Evolutionary conservation across 37 sponge, comb jelly and placozoan species (phyloP), one percentile per base, ranked within the genome.

Genomic region (Crambe crambe): DNA sequence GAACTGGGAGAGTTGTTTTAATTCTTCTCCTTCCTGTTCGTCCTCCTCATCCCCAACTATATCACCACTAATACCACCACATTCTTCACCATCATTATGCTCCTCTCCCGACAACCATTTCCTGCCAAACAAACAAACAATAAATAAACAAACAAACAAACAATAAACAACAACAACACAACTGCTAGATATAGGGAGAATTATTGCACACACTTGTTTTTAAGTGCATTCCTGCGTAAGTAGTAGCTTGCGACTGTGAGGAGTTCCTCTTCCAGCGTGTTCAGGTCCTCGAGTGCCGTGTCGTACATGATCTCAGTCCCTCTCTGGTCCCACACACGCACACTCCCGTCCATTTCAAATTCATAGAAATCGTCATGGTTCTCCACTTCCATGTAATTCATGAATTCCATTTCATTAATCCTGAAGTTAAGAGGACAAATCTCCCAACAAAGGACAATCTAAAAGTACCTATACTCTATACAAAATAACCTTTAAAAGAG

Each of bases 321-420:
- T 8, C 42, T 59, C 29, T 37, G 64, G 70, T 94, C 95, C 58
- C 78, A 54, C 35, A 94, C 94, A 2, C 32, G 43, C 30, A 91
- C 68, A 5, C 42, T 54, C 3, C 78, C 82, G 26, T 78, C 88
- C 2, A 66, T 72, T 21, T 79, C 66, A 29, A 77, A 81, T 4
- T 65, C 30, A 66, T 90, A 90, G 83, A 62, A 90, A 58, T 94
- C 95, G 69, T 90, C 94, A 66, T 83, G 94, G 65, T 93, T 89
- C 44, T 86, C 87, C 8, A 89, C 75, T 29, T 86, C 78, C 72
- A 82, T 79, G 81, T 61, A 83, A 27, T 21, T 44, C 81, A 91
- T 85, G 72, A 91, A 91, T 2, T 81, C 91, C 25, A 68, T 42
- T 65, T 81, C 54, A 54, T 73, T 65, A 2, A 91, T 44, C 1